Evolutionary conservation across 2,113 vertebrate genomes (phyloP), one percentile per base, ranked within the genome.

Genomic region (Piprites chloris): DNA sequence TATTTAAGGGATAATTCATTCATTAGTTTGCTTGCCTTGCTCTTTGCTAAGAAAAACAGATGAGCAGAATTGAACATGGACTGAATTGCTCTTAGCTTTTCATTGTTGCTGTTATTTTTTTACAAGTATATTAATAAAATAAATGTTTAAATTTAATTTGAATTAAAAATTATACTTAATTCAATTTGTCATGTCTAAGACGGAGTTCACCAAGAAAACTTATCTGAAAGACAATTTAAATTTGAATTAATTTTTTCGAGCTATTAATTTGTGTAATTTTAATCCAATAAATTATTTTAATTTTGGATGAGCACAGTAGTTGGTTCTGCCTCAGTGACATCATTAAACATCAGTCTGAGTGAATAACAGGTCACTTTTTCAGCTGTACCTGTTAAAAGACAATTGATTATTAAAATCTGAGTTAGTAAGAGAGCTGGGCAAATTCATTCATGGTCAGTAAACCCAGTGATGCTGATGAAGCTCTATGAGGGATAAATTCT

Each of bases 1-100:
- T 94, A 89, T 89, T 95, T 92, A 49, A 68, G 28, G 39, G 30
- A 28, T 85, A 92, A 93, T 82, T 82, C 8, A 85, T 92, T 73
- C 67, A 92, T 93, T 89, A 83, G 20, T 58, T 84, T 75, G 9
- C 59, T 92, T 95, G 39, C 33, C 41, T 92, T 76, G 22, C 33
- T 49, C 18, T 73, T 87, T 93, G 28, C 14, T 66, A 84, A 56
- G 39, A 87, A 91, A 91, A 93, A 87, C 22, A 78, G 39, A 30
- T 85, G 67, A 94, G 23, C 7, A 14, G 37, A 66, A 50, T 42
- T 56, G 9, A 88, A 23, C 14, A 16, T 39, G 23, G 5, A 12
- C 26, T 80, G 23, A 47, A 86, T 53, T 61, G 18, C 14, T 83
- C 27, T 39, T 63, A 37, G 12, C 1, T 85, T 53, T 77, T 87